Conservation (phyloP, 2,113 vertebrate species). For the Chroicocephalus ridibundus region DNA sequence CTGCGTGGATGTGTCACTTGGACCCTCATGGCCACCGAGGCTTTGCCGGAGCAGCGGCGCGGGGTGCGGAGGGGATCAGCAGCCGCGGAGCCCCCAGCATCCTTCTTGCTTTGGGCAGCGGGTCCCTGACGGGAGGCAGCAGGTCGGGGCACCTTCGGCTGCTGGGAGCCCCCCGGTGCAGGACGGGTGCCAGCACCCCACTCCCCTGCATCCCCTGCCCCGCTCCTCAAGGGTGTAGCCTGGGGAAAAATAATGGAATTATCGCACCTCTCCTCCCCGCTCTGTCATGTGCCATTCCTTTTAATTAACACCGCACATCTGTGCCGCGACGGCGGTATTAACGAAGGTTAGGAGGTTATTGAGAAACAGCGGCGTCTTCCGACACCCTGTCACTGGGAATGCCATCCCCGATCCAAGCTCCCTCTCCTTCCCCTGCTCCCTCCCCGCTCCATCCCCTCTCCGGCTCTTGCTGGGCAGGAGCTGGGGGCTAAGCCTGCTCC, state of each 20-base stretch:
- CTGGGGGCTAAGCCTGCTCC: not conserved
- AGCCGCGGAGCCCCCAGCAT: accelerated
- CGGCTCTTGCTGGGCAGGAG: not conserved
- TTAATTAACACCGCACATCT: not conserved
- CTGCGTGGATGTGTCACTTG: accelerated
- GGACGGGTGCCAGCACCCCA: not conserved
- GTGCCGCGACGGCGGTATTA: not conserved
- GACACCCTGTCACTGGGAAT: not conserved
- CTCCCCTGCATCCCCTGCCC: not conserved
- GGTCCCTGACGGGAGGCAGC: not conserved
- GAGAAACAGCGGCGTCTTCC: not conserved
- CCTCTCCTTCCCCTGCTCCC: not conserved
- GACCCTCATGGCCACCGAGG: not conserved
- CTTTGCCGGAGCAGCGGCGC: not conserved
- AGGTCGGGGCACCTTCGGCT: not conserved
- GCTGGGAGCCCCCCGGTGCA: not conserved
- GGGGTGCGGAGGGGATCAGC: accelerated
- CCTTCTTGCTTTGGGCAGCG: not conserved
- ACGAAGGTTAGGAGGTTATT: not conserved
- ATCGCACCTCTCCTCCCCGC: not conserved
- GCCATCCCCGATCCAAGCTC: accelerated
- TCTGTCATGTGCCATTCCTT: not conserved
- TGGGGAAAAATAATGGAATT: not conserved
- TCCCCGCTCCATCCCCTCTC: not conserved
- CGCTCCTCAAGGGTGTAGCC: not conserved